phyloP scores from a whole-genome alignment of 2,797 vertebrate genomes.

The Peromyscus attwateri region DNA sequence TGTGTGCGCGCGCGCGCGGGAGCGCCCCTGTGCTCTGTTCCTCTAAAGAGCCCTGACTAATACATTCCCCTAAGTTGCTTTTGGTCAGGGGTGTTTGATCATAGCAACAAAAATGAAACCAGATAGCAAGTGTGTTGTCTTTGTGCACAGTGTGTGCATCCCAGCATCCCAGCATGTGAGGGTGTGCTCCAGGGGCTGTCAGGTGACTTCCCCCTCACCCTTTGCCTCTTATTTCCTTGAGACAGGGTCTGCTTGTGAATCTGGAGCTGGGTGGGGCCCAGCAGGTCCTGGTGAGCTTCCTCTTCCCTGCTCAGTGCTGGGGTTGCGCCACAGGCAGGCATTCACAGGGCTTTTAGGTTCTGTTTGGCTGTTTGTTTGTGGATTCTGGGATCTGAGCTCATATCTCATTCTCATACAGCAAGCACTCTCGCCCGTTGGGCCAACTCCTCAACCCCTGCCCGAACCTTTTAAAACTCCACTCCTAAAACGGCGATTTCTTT shows the following conservation, averaged over 20 bases:
- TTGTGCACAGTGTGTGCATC: background rate
- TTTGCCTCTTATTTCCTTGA: background rate
- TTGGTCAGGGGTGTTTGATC: background rate
- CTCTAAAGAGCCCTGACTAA: background rate
- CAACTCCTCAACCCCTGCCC: background rate
- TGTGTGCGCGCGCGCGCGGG: background rate
- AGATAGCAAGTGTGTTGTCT: background rate
- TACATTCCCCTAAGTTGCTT: background rate
- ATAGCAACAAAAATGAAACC: background rate
- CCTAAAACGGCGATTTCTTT: conserved; percentile 39
- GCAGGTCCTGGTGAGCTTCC: background rate
- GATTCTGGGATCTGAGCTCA: background rate
- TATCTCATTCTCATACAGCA: background rate
- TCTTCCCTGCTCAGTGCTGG: background rate
- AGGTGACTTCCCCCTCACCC: background rate
- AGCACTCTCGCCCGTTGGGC: background rate
- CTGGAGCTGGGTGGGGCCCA: background rate
- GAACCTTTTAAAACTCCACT: background rate
- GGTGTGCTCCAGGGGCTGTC: background rate
- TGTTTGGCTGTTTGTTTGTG: background rate
- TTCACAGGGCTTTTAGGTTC: background rate
- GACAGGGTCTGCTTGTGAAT: background rate
- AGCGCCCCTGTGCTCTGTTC: too few relatives aligned
- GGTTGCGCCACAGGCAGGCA: background rate
- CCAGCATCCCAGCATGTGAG: background rate